Percentiles rank a stretch among this genome's conserved stretches.
These are phyloP conservation scores for Bryconaethiops microstoma DNA, from an alignment of 2,797 vertebrate species.

Conservation along the genomic window DNA sequence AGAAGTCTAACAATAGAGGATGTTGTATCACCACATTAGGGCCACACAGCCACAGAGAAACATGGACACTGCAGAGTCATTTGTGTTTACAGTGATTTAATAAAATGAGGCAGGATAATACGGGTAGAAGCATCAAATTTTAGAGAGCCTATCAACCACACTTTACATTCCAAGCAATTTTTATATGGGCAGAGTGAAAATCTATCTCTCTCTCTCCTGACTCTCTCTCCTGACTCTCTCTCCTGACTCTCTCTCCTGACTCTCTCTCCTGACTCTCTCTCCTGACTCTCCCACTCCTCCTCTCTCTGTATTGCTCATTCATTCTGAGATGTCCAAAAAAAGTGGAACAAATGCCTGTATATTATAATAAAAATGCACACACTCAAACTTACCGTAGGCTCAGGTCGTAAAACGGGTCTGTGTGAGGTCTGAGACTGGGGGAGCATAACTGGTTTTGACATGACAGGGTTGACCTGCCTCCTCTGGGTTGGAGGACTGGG, in stretches of 20 bases:
- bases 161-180: not conserved
- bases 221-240: not conserved
- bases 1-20: too few species aligned
- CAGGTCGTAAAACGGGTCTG: conserved; percentile 84
- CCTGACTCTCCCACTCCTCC: not conserved
- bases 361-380: not conserved
- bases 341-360: not conserved
- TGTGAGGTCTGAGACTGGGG: conserved; percentile 84
- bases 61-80: conserved; percentile 15
- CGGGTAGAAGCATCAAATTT: not conserved
- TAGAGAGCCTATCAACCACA: conserved; percentile 28
- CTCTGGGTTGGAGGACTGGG: conserved; percentile 91
- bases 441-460: conserved; percentile 96
- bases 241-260: too few species aligned
- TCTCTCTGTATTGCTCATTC: not conserved
- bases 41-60: too few species aligned
- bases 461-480: conserved; percentile 83
- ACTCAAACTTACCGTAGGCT: conserved; percentile 86
- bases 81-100: conserved; percentile 36
- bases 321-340: not conserved
- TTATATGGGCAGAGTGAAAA: not conserved
- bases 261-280: not conserved
- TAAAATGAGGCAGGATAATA: conserved; percentile 6
- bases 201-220: not conserved
- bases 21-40: too few species aligned